A percentile compares a stretch with the other conserved stretches of the same genome.
phyloP scores from a whole-genome alignment of 2,888 invertebrate species.

The Fabriciana adippe region DNA sequence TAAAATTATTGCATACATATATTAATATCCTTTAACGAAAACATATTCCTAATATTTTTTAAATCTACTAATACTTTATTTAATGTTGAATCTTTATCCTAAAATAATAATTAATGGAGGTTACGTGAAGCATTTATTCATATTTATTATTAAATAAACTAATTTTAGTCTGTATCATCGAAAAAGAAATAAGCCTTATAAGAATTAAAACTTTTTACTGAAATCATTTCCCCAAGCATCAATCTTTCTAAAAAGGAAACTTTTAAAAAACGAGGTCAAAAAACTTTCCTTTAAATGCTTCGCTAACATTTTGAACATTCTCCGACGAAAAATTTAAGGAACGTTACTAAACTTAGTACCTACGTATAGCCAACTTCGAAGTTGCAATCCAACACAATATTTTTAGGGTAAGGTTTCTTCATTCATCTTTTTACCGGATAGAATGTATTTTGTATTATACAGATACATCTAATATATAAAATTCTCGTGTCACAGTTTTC shows the following conservation, averaged over 20 bases:
- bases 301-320: constrained; percentile 66
- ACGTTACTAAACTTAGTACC: constrained; percentile 35
- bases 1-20: too few species aligned
- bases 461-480: too few species aligned
- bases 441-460: too few species aligned
- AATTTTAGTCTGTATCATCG: not conserved
- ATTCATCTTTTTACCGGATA: not conserved
- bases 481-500: too few species aligned
- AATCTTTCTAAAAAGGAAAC: constrained; percentile 69
- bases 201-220: constrained; percentile 43
- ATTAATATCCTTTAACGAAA: too few species aligned
- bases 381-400: constrained; percentile 34
- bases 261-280: constrained; percentile 69
- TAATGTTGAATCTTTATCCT: too few species aligned
- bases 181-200: not conserved
- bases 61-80: too few species aligned
- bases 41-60: too few species aligned
- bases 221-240: constrained; percentile 64
- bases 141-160: not conserved
- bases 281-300: constrained; percentile 62
- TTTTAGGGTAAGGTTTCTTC: constrained; percentile 34
- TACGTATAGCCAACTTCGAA: constrained; percentile 12
- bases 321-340: constrained; percentile 46
- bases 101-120: too few species aligned
- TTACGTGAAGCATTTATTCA: not conserved